Evolutionary conservation across 2,888 invertebrate genomes (phyloP).

Genomic region (Macrostomum cliftonense): DNA sequence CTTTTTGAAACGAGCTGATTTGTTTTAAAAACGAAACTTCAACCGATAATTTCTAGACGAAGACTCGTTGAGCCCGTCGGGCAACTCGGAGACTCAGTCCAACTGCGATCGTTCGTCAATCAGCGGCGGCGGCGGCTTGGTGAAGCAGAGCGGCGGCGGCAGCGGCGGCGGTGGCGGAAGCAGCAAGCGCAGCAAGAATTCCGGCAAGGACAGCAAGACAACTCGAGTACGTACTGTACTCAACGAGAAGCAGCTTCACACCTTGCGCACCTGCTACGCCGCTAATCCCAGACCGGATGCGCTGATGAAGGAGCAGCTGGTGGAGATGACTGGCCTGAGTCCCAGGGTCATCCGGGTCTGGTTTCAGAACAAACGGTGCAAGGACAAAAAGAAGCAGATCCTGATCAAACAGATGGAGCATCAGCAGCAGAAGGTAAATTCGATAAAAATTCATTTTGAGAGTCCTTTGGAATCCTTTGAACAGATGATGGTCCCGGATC

Average conservation of each 20-base stretch:
- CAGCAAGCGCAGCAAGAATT: background rate
- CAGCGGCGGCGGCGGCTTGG: background rate
- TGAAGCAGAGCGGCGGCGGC: background rate
- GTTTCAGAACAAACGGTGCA: conserved; percentile 55
- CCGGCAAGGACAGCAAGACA: too few relatives aligned
- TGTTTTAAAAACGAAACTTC: too few relatives aligned
- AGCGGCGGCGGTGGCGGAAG: conserved; percentile 5
- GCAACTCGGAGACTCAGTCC: too few relatives aligned
- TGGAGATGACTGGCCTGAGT: conserved; percentile 91
- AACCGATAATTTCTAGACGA: too few relatives aligned
- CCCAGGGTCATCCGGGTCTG: conserved; percentile 94
- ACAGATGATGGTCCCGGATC: too few relatives aligned
- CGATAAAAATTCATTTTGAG: too few relatives aligned
- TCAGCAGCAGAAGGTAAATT: conserved; percentile 50
- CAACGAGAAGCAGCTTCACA: conserved; percentile 93
- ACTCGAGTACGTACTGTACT: conserved; percentile 59
- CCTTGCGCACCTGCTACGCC: conserved; percentile 83
- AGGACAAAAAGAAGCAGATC: conserved; percentile 53
- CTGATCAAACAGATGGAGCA: conserved; percentile 92
- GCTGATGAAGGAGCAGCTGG: conserved; percentile 93
- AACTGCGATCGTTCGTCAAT: too few relatives aligned
- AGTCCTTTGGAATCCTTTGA: too few relatives aligned
- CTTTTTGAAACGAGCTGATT: too few relatives aligned
- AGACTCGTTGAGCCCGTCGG: too few relatives aligned
- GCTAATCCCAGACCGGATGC: conserved; percentile 96